Evolutionary conservation across 2,888 invertebrate species (phyloP), one percentile per base, ranked within the genome.

Genomic region (Latrodectus elegans): DNA sequence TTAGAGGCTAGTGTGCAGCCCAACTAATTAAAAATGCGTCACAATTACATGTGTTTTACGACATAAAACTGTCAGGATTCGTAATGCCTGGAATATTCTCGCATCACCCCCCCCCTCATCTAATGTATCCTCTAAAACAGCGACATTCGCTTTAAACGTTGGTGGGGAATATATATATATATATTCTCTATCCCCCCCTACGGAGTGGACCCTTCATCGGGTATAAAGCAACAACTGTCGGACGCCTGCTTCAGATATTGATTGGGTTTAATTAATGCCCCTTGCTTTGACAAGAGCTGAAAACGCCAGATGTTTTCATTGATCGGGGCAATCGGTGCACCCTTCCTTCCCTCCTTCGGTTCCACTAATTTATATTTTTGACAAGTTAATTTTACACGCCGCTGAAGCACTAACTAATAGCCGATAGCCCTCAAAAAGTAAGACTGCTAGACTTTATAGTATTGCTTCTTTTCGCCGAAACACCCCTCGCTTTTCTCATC

Each of bases 361-460:
- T 60, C 75, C 76, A 76, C 86, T 87, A 87, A 87, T 87, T 87
- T 87, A 87, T 87, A 87, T 87, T 87, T 87, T 87, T 87, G 86
- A 87, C 86, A 87, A 87, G 86, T 87, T 87, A 87, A 87, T 87
- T 87, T 87, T 87, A 87, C 86, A 87, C 86, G 86, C 86, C 81
- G 86, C 77, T 87, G 86, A 71, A 77, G 81, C 86, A 77, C 81
- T 87, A 87, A 87, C 86, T 87, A 81, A 87, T 87, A 87, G 86
- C 76, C 86, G 81, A 87, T 87, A 87, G 76, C 77, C 65, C 52
- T 71, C 84, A 60, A 60, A 60, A 60, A 60, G 60, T 60, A n/a
- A n/a, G n/a, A 60, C 60, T 38, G 38, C 38, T 4, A 38, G 38
- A 60, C 60, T 60, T 60, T 60, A 60, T 60, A 60, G 60, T 60